phyloP scores from a whole-genome alignment of 2,113 vertebrate species.

The Spheniscus mendiculus region DNA sequence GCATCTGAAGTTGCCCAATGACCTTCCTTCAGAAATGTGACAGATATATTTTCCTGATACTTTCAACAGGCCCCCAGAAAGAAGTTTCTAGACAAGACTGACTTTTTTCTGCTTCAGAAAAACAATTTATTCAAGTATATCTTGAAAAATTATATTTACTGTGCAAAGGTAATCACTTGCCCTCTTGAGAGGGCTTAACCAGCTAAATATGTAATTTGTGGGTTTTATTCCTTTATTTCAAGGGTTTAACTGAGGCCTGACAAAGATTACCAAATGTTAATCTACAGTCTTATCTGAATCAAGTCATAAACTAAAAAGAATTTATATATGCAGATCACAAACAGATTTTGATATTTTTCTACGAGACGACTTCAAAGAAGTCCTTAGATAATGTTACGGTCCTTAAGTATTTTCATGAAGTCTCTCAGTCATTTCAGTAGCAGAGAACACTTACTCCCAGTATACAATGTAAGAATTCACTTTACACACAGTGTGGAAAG shows the following conservation, averaged over 20 bases:
- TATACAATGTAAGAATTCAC: not conserved
- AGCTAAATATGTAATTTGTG: not conserved
- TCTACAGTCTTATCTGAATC: not conserved
- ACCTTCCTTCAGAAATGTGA: not conserved
- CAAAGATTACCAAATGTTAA: not conserved
- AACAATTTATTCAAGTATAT: not conserved
- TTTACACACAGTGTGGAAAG: not conserved
- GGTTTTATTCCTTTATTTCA: not conserved
- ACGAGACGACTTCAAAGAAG: not conserved
- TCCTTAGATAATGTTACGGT: accelerated
- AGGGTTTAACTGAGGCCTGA: not conserved
- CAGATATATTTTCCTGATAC: not conserved
- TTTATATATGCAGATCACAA: not conserved
- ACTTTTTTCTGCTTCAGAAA: not conserved
- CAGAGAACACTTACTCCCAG: not conserved
- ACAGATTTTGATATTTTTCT: not conserved
- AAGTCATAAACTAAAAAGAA: not conserved
- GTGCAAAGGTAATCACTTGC: not conserved
- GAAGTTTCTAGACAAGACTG: not conserved
- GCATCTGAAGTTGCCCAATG: not conserved
- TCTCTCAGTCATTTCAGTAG: not conserved
- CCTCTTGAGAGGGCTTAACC: not conserved
- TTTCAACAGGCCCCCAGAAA: not conserved
- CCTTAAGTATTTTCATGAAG: not conserved
- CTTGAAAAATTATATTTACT: not conserved